phyloP scores from a whole-genome alignment of 1,140 invertebrate genomes.

The Popillia japonica region DNA sequence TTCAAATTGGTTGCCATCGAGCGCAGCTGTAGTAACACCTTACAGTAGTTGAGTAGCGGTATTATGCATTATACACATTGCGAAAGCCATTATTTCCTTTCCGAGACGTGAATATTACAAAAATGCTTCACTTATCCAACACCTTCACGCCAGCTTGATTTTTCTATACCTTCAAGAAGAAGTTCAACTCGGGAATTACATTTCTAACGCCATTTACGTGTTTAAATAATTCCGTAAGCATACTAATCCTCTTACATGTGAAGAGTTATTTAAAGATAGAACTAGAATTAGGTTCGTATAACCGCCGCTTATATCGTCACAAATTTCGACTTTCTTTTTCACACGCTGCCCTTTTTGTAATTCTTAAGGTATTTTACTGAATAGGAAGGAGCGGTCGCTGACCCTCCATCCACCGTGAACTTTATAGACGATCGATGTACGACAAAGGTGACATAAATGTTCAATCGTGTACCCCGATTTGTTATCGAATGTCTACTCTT shows the following conservation, averaged over 20 bases:
- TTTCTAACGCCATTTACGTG: no score
- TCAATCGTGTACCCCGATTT: neutral
- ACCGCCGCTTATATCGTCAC: no score
- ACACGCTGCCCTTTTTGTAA: neutral
- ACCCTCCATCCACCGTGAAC: constrained; percentile 1
- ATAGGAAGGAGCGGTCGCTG: neutral
- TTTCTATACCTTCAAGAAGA: neutral
- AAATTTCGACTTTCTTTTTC: neutral
- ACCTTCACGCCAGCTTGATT: neutral
- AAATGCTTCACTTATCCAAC: neutral
- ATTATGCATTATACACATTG: neutral
- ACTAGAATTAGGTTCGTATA: no score
- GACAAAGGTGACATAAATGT: constrained; percentile 10
- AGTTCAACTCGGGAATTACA: no score
- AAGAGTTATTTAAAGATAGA: no score
- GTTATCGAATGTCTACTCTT: neutral
- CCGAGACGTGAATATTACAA: neutral
- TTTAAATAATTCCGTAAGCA: no score
- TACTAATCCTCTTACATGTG: no score
- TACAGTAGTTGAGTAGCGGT: neutral
- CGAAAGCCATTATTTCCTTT: neutral
- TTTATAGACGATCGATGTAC: neutral
- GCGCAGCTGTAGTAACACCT: neutral
- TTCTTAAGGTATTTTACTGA: neutral
- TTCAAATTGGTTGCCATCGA: constrained; percentile 4